phyloP scores from a whole-genome alignment of 2,888 invertebrate species.

The Eristalis tenax region DNA sequence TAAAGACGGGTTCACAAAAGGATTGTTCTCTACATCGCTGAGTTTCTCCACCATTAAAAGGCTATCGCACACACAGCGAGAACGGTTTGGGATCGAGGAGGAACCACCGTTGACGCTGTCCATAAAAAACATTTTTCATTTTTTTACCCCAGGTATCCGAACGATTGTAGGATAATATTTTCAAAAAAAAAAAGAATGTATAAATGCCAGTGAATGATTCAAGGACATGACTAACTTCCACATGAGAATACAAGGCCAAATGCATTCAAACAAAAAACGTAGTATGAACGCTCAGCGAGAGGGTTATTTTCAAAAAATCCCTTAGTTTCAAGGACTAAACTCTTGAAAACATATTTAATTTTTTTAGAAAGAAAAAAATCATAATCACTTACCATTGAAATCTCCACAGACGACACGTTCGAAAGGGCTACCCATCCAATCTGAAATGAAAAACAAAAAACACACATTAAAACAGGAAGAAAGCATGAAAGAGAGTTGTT shows the following conservation, averaged over 20 bases:
- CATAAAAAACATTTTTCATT: constrained; percentile 59
- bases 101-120: constrained; percentile 25
- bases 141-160: constrained; percentile 52
- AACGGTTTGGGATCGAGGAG: constrained; percentile 23
- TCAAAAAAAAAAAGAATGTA: constrained; percentile 12
- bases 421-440: constrained; percentile 97
- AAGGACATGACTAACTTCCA: constrained; percentile 56
- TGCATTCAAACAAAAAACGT: not conserved
- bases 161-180: constrained; percentile 22
- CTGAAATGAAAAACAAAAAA: constrained; percentile 83
- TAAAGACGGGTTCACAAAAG: constrained; percentile 36
- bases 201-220: constrained; percentile 51
- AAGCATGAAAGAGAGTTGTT: not conserved
- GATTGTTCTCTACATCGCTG: constrained; percentile 23
- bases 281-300: constrained; percentile 23
- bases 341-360: constrained; percentile 57
- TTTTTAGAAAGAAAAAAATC: not conserved
- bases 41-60: constrained; percentile 30
- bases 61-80: constrained; percentile 25
- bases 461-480: not conserved
- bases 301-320: constrained; percentile 36
- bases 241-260: constrained; percentile 15
- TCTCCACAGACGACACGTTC: constrained; percentile 97
- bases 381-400: constrained; percentile 89
- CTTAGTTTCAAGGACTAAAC: constrained; percentile 57